Evolutionary conservation across 2,113 vertebrate species (phyloP), one percentile per base, ranked within the genome.

Genomic region (Sturnira hondurensis): DNA sequence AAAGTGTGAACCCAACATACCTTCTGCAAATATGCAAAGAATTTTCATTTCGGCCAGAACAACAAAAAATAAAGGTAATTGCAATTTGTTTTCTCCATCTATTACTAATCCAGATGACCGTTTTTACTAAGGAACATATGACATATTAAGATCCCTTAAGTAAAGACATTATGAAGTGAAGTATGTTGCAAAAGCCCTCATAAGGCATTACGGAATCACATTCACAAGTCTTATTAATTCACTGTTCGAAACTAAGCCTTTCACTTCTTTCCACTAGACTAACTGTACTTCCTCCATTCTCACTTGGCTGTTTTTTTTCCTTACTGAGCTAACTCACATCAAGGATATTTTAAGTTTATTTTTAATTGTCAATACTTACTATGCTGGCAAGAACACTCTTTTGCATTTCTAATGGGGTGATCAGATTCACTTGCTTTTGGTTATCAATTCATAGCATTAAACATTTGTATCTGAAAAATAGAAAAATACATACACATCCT

Each of bases 331-430:
- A 58, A 58, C 56, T 86, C 58, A 70, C 4, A 9, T 78, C 65
- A 88, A 77, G 74, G 41, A 41, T 77, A 89, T 92, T 92, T 92
- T 94, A 54, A 88, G 41, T 38, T 73, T 85, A 20, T 86, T 61
- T 76, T 71, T 41, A 80, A 52, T 73, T 10, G 41, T 91, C 28
- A 94, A 45, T 52, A 67, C 4, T 41, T 91, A 43, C 22, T 65
- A 77, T 91, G 28, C 16, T 47, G 74, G 20, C 7, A 93, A 76
- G 67, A 52, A 93, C 36, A 61, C 15, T 24, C 11, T 54, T 38
- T 56, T 58, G 74, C 43, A 84, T 94, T 73, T 89, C 80, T 58
- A 89, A 73, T 92, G 22, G 11, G 2, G n/a, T 74, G 33, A 56
- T 61, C 47, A 86, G n/a, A 36, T 56, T 67, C 67, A 14, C 82